phyloP scores from a whole-genome alignment of 2,113 vertebrate species.

The Bagarius yarrelli region DNA sequence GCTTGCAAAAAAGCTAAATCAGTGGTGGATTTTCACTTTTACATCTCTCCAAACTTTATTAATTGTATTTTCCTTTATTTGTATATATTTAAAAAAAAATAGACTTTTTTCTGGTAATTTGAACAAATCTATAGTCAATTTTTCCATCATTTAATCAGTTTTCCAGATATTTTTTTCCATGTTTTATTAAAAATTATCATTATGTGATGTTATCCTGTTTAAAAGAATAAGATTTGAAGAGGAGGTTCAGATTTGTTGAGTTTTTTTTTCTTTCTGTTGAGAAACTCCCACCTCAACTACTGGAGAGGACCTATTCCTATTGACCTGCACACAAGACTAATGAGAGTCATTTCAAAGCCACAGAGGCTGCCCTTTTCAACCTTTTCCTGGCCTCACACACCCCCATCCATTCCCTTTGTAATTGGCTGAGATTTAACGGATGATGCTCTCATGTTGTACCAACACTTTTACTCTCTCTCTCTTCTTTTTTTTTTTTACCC shows the following conservation, averaged over 20 bases:
- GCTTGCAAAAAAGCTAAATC: no score
- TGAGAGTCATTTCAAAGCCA: slow-evolving; percentile 47
- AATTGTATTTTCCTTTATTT: no score
- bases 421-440: slow-evolving; percentile 45
- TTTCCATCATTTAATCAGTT: no score
- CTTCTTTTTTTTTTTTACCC: not conserved
- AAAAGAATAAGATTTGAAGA: not conserved
- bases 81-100: no score
- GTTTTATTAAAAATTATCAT: no score
- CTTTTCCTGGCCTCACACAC: slow-evolving; percentile 11
- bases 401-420: slow-evolving; percentile 27
- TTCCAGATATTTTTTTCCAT: not conserved
- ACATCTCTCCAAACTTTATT: no score
- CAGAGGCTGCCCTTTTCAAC: slow-evolving; percentile 22
- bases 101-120: no score
- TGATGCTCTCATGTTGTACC: slow-evolving; percentile 17
- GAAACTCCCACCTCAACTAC: slow-evolving; percentile 25
- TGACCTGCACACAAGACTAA: slow-evolving; percentile 50
- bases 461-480: not conserved
- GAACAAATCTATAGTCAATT: no score
- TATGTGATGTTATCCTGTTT: not conserved
- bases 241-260: no score
- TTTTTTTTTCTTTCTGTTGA: not conserved
- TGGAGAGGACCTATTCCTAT: slow-evolving; percentile 45
- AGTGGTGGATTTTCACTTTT: no score